Conservation (phyloP, 2,888 invertebrate genomes). For the Parascotia fuliginaria region DNA sequence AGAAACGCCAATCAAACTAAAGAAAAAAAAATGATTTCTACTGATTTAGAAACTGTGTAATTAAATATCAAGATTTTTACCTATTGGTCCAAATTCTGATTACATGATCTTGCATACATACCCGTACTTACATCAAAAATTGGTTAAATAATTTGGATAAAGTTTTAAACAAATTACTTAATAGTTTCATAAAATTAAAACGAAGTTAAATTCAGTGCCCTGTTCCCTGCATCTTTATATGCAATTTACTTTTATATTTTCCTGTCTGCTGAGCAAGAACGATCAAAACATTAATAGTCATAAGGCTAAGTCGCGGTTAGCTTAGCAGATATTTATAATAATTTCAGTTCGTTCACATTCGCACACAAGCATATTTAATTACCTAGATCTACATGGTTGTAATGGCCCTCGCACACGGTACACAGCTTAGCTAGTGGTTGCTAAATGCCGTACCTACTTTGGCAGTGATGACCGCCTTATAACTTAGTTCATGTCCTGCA, state of each 20-base stretch:
- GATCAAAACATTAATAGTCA: conserved; percentile 43
- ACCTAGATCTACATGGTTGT: conserved; percentile 43
- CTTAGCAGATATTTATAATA: conserved; percentile 53
- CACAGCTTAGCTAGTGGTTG: not conserved
- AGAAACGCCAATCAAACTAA: no score
- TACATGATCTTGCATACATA: no score
- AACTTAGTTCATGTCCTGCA: not conserved
- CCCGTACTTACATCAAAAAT: no score
- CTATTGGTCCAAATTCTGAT: no score
- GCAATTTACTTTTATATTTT: not conserved
- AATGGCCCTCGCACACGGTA: conserved; percentile 4
- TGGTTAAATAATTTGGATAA: no score
- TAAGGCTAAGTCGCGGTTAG: conserved; percentile 40
- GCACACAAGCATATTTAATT: conserved; percentile 40
- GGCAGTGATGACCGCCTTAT: not conserved
- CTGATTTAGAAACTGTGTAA: no score
- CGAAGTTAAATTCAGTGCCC: no score
- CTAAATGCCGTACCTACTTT: not conserved
- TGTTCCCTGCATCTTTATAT: not conserved
- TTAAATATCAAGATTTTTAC: no score
- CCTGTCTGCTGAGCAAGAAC: not conserved
- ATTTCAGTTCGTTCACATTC: conserved; percentile 34
- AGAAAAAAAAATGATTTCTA: no score
- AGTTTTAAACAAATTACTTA: no score
- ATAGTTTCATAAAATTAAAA: no score